These are phyloP conservation scores for Cherax destructor DNA, from an alignment of 1,140 invertebrate genomes.

Conservation along the genomic window DNA sequence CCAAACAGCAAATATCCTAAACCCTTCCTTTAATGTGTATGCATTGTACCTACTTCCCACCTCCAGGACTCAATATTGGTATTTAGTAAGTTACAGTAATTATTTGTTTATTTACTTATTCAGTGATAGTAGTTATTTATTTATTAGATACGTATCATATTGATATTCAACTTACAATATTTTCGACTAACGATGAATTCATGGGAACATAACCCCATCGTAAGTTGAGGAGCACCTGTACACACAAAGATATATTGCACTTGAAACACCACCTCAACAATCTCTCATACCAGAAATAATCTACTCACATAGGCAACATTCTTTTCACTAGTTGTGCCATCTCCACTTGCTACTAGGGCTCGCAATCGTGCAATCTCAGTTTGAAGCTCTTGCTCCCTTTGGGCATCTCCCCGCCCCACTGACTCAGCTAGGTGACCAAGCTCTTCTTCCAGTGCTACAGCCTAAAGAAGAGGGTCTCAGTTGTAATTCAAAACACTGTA, in stretches of 20 bases:
- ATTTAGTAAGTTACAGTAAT: too few species aligned
- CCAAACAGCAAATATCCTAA: too few species aligned
- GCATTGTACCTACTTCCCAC: too few species aligned
- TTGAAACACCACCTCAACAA: not conserved
- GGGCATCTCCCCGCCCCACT: constrained; percentile 52
- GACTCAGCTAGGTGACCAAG: constrained; percentile 41
- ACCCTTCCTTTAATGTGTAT: too few species aligned
- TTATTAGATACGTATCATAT: too few species aligned
- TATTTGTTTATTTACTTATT: too few species aligned
- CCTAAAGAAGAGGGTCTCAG: not conserved
- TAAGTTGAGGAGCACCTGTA: not conserved
- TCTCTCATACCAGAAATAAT: not conserved
- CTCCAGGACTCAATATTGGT: too few species aligned
- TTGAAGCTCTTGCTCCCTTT: constrained; percentile 35
- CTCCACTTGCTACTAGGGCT: not conserved
- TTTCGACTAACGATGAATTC: too few species aligned
- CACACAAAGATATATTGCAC: not conserved
- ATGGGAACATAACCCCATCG: too few species aligned
- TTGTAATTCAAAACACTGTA: too few species aligned
- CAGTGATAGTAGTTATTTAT: too few species aligned
- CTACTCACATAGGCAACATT: constrained; percentile 54
- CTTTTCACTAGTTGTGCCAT: not conserved
- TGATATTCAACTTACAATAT: too few species aligned
- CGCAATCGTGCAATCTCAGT: constrained; percentile 24
- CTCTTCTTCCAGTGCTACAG: constrained; percentile 43